Evolutionary conservation across 2,113 vertebrate genomes (phyloP), one percentile per base, ranked within the genome.

Genomic region (Noturus placidus): DNA sequence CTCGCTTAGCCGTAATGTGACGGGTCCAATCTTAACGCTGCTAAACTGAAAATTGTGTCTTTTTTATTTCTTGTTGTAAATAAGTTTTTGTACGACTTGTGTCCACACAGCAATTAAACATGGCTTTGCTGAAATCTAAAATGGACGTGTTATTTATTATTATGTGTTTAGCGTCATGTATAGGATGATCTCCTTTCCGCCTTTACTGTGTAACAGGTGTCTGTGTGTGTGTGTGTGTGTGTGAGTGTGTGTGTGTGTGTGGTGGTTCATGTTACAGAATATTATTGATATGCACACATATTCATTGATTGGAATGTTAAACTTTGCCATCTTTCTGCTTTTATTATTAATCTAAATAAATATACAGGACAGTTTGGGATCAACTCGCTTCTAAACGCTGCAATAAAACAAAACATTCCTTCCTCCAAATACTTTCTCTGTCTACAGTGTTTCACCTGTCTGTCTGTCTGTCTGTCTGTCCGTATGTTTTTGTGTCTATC

Each of bases 1-100:
- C 90, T 95, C 89, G 95, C 96, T 91, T 98, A 96, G 93, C 93
- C 86, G 89, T 88, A 92, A 92, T 80, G 56, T 63, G 83, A 87
- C 76, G 33, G 52, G 81, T 77, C 61, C 56, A 63, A 54, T 74
- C 61, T 50, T 77, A 52, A 3, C 22, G 74, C 11, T 52, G 25
- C 42, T 27, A n/a, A 27, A 27, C 42, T n/a, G 46, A 50, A n/a
- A 4, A 27, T 6, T 7, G 42, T n/a, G 42, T 56, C 3, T 2
- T 10, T 25, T 78, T 17, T 54, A 42, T 46, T 27, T 46, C 0
- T 46, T 76, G 76, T 13, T 80, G 78, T 80, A 80, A 56, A 79
- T 79, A 79, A 30, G 2, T 79, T 79, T 80, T 80, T 57, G 74
- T 78, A 80, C 30, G 19, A 4, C 13, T 56, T 15, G 15, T 20